These are phyloP conservation scores for Arrhamphus sclerolepis DNA, from an alignment of 2,797 vertebrate species.

Conservation along the genomic window DNA sequence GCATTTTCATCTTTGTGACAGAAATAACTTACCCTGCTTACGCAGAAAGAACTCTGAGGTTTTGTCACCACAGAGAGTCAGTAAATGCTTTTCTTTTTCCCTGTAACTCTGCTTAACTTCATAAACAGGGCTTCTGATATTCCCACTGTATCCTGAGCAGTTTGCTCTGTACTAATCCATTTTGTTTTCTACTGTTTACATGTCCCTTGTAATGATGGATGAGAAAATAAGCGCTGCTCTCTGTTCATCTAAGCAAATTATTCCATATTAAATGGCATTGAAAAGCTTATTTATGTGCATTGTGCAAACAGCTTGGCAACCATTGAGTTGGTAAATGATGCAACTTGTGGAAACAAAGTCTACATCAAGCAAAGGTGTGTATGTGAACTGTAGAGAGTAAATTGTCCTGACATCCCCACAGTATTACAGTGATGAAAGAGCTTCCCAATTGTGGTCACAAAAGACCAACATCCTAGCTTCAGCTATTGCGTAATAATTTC, in stretches of 20 bases:
- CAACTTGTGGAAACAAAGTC: constrained; percentile 51
- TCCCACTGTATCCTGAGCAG: constrained; percentile 9
- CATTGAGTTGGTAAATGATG: constrained; percentile 50
- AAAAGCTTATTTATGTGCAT: not conserved
- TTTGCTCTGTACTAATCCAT: not conserved
- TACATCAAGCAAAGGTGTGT: constrained; percentile 25
- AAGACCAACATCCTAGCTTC: too few species aligned
- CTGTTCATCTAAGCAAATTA: not conserved
- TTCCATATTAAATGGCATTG: not conserved
- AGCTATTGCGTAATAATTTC: too few species aligned
- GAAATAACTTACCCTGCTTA: not conserved
- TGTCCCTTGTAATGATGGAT: constrained; percentile 23
- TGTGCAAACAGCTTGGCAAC: constrained; percentile 9
- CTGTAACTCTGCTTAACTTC: not conserved
- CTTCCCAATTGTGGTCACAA: not conserved
- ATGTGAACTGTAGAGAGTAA: constrained; percentile 7
- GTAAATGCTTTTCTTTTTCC: constrained; percentile 15
- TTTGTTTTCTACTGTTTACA: constrained; percentile 24
- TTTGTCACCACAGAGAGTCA: constrained; percentile 15
- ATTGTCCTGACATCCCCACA: not conserved
- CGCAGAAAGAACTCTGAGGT: constrained; percentile 7
- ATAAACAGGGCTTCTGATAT: constrained; percentile 7
- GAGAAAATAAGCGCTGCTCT: constrained; percentile 19
- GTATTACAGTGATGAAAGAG: constrained; percentile 14
- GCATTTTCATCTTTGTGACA: not conserved